A percentile compares a stretch with the other conserved stretches of the same genome.
phyloP scores from a whole-genome alignment of 2,888 invertebrate genomes.

The Drosophila niveifrons region DNA sequence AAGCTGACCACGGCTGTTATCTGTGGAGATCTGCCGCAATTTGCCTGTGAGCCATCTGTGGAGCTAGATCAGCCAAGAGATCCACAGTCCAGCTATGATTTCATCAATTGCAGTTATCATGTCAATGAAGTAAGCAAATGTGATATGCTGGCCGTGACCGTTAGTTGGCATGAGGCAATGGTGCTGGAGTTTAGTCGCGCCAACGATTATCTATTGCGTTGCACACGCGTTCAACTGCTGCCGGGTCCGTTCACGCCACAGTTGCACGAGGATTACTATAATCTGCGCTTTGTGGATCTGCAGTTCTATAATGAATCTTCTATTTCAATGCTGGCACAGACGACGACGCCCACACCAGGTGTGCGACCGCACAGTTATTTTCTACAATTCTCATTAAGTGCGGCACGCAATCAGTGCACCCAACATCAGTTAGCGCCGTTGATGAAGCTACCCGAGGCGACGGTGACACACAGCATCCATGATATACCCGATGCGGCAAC shows the following conservation, averaged over 20 bases:
- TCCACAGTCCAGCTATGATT: constrained; percentile 39
- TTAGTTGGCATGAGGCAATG: constrained; percentile 80
- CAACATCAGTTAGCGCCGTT: constrained; percentile 73
- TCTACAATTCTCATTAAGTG: constrained; percentile 85
- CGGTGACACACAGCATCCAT: constrained; percentile 86
- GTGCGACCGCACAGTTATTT: constrained; percentile 86
- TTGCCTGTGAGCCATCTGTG: constrained; percentile 23
- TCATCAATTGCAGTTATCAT: constrained; percentile 76
- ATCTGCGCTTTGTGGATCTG: constrained; percentile 88
- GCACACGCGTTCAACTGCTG: constrained; percentile 87
- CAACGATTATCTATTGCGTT: constrained; percentile 84
- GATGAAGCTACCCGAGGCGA: constrained; percentile 74
- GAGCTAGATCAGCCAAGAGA: constrained; percentile 21
- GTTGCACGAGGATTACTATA: constrained; percentile 75
- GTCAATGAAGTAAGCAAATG: constrained; percentile 72
- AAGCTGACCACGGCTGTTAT: constrained; percentile 86
- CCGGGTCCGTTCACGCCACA: constrained; percentile 83
- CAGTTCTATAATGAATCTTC: constrained; percentile 90
- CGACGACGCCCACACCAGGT: constrained; percentile 85
- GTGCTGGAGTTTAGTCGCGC: constrained; percentile 81
- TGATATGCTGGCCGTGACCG: constrained; percentile 79
- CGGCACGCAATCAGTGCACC: constrained; percentile 85
- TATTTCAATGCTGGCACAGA: constrained; percentile 90
- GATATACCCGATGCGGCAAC: constrained; percentile 86
- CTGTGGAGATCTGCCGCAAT: constrained; percentile 82